These are phyloP conservation scores for Berghia stephanieae DNA, from an alignment of 1,140 invertebrate species.

Conservation along the genomic window DNA sequence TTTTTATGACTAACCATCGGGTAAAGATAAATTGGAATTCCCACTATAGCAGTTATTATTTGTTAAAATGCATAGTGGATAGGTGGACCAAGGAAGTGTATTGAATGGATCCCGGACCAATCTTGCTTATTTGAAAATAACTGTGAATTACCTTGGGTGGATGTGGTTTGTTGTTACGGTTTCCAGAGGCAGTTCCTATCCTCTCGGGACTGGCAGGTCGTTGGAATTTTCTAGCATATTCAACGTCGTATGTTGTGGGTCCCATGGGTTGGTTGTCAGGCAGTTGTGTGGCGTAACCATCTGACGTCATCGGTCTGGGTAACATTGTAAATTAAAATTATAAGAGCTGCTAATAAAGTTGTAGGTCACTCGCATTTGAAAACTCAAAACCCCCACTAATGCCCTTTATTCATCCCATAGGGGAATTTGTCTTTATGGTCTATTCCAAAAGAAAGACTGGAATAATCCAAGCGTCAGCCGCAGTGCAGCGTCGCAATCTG, in stretches of 20 bases:
- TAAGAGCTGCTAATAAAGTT: not conserved
- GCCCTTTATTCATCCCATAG: too few species aligned
- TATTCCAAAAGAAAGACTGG: too few species aligned
- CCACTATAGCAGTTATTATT: too few species aligned
- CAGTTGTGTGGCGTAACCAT: slow-evolving; percentile 47
- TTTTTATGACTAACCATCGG: too few species aligned
- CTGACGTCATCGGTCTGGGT: slow-evolving; percentile 58
- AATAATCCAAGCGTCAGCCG: not conserved
- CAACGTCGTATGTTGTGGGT: slow-evolving; percentile 47
- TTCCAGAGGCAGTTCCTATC: slow-evolving; percentile 54
- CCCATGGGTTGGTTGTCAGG: slow-evolving; percentile 41
- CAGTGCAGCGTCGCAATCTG: too few species aligned
- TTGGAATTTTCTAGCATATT: slow-evolving; percentile 45
- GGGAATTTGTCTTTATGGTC: too few species aligned
- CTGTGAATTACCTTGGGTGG: slow-evolving; percentile 53
- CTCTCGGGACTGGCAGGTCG: slow-evolving; percentile 46
- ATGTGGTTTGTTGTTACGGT: slow-evolving; percentile 59
- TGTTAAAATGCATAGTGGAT: not conserved
- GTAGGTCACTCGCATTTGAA: too few species aligned
- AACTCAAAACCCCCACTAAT: too few species aligned
- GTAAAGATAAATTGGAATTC: too few species aligned
- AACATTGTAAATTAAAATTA: not conserved
- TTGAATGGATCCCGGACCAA: too few species aligned
- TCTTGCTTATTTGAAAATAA: too few species aligned
- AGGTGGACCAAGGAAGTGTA: not conserved